Evolutionary conservation across 1,140 invertebrate genomes (phyloP).

Genomic region (Dolichoris vasculosae): DNA sequence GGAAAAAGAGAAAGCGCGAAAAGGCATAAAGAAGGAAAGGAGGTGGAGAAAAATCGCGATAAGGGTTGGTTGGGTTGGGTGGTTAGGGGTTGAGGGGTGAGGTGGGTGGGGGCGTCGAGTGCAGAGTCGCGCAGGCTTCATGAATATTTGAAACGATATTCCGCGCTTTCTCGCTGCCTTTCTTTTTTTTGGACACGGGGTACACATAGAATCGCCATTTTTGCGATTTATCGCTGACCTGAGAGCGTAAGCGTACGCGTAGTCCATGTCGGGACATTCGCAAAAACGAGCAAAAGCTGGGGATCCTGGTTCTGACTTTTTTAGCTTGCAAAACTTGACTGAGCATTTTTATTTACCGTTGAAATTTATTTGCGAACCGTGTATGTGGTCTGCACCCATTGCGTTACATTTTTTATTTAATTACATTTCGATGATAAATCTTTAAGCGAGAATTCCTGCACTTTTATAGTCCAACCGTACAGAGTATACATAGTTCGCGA

Average conservation of each 20-base stretch:
- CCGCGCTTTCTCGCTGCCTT: constrained; percentile 27
- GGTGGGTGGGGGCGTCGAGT: constrained; percentile 47
- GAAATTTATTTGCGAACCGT: constrained; percentile 14
- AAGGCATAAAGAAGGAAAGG: neutral
- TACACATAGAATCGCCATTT: constrained; percentile 39
- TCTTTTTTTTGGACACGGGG: constrained; percentile 12
- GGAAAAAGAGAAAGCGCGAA: constrained; percentile 45
- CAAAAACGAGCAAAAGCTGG: constrained; percentile 7
- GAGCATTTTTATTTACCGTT: constrained; percentile 46
- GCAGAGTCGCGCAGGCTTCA: constrained; percentile 38
- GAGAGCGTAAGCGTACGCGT: neutral
- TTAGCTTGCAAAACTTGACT: constrained; percentile 42
- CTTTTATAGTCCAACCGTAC: neutral
- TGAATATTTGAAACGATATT: constrained; percentile 54
- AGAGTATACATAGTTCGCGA: too few species aligned
- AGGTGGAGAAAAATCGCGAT: constrained; percentile 32
- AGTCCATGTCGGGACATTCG: neutral
- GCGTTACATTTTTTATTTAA: neutral
- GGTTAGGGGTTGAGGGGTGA: neutral
- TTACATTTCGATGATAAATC: constrained; percentile 20
- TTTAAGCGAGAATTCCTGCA: neutral
- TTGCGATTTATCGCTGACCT: constrained; percentile 49
- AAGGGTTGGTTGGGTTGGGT: neutral
- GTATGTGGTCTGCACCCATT: neutral
- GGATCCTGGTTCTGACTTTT: neutral